These are phyloP conservation scores for Xenopus tropicalis DNA, from an alignment of 2,113 vertebrate genomes.

Conservation along the genomic window DNA sequence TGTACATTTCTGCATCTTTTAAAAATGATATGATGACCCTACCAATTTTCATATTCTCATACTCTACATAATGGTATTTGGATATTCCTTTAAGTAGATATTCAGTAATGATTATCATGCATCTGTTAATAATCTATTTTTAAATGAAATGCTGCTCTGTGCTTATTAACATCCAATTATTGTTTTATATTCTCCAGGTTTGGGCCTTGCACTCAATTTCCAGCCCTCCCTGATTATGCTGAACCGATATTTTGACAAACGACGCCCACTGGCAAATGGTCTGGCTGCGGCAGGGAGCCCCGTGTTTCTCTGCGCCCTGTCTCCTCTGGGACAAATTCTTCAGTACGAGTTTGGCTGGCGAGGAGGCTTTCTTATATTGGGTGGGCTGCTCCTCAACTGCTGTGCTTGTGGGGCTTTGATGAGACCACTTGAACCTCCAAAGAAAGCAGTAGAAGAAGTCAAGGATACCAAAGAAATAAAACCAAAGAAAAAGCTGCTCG, in stretches of 20 bases:
- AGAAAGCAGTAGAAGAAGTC: conserved; percentile 43
- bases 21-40: no score
- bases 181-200: conserved; percentile 62
- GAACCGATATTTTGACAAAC: conserved; percentile 88
- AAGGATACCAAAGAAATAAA: conserved; percentile 30
- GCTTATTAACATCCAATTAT: no score
- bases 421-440: conserved; percentile 74
- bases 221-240: conserved; percentile 96
- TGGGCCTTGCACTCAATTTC: conserved; percentile 92
- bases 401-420: conserved; percentile 89
- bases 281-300: conserved; percentile 90
- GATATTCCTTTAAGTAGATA: no score
- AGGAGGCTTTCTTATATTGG: conserved; percentile 86
- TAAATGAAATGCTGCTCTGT: no score
- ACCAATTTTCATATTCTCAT: no score
- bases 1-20: no score
- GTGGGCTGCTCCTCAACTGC: conserved; percentile 89
- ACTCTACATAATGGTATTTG: no score
- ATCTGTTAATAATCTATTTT: no score
- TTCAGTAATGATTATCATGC: no score
- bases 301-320: conserved; percentile 86
- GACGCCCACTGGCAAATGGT: conserved; percentile 87
- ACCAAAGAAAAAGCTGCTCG: conserved; percentile 72
- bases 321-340: conserved; percentile 84
- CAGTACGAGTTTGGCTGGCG: conserved; percentile 85